Conservation (phyloP, 2,888 invertebrate species). For the Oscheius sp. region DNA sequence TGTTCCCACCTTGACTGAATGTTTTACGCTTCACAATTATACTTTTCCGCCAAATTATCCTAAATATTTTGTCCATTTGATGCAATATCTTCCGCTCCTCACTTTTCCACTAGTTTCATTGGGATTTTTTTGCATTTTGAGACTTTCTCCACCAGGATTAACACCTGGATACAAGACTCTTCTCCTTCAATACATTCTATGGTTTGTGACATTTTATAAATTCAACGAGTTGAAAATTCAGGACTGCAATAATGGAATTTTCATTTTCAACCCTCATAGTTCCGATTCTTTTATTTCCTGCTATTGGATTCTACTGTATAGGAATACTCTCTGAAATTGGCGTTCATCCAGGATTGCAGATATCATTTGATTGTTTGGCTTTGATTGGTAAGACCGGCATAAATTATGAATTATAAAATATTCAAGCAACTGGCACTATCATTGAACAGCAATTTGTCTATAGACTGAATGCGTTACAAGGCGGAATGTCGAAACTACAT, state of each 20-base stretch:
- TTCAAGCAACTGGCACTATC: not conserved
- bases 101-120: not conserved
- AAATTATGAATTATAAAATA: not conserved
- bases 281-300: not conserved
- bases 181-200: not conserved
- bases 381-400: not conserved
- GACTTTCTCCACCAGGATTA: not conserved
- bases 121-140: not conserved
- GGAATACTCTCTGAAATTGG: not conserved
- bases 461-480: not conserved
- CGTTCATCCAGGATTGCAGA: not conserved
- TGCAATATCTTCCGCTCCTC: not conserved
- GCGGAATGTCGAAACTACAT: no score
- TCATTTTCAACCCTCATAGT: not conserved
- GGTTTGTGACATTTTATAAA: no score
- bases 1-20: no score
- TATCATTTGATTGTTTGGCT: not conserved
- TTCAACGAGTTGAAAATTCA: no score
- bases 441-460: not conserved
- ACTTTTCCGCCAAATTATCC: no score
- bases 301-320: not conserved
- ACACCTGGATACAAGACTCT: not conserved
- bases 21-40: no score
- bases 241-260: not conserved
- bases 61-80: no score